A percentile compares a stretch with the other conserved stretches of the same genome.
phyloP scores from a whole-genome alignment of 2,797 vertebrate genomes.

The Pangasius larnaudii region DNA sequence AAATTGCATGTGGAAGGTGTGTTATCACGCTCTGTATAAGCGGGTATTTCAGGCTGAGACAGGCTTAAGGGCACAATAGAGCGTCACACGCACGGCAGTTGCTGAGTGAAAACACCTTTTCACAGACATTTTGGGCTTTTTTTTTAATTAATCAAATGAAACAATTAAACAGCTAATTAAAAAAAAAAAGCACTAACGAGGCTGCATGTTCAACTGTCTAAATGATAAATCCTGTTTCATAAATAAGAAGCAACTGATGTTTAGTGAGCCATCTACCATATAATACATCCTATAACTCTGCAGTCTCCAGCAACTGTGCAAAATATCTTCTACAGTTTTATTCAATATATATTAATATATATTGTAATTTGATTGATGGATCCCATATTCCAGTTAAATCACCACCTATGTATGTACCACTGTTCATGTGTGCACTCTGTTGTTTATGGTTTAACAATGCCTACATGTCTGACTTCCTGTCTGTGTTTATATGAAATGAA shows the following conservation, averaged over 20 bases:
- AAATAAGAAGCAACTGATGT: neutral
- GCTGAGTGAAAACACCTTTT: neutral
- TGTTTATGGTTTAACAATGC: neutral
- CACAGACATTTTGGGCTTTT: no score
- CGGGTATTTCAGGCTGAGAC: constrained; percentile 58
- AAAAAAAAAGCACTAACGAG: neutral
- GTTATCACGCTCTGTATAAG: constrained; percentile 39
- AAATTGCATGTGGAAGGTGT: constrained; percentile 50
- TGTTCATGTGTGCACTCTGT: neutral
- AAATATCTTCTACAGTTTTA: neutral
- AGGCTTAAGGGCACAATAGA: constrained; percentile 36
- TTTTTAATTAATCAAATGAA: neutral
- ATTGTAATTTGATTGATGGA: neutral
- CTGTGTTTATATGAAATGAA: neutral
- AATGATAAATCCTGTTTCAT: neutral
- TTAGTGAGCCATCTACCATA: neutral
- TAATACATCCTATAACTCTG: neutral
- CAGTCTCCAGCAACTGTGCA: neutral
- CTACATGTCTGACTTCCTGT: neutral
- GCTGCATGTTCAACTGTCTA: neutral
- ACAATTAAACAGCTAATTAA: neutral
- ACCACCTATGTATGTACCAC: no score
- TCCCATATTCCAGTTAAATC: neutral
- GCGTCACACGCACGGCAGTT: constrained; percentile 2
- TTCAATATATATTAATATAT: neutral